A percentile compares a stretch with the other conserved stretches of the same genome.
phyloP scores from a whole-genome alignment of 2,888 invertebrate genomes.

The Aproaerema taeniolella region DNA sequence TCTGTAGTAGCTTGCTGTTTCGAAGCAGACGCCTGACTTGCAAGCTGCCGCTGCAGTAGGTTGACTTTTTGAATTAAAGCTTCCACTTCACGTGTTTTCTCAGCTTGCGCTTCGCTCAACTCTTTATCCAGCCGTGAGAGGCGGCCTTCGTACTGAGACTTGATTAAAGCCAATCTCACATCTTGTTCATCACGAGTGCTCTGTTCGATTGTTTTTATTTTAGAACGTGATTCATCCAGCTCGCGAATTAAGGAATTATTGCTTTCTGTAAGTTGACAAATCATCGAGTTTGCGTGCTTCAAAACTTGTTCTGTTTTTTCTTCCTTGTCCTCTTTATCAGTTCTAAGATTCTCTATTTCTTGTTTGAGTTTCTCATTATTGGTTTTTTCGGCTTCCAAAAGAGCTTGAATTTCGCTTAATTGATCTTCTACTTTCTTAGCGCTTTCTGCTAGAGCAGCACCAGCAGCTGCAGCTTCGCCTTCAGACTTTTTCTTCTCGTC shows the following conservation, averaged over 20 bases:
- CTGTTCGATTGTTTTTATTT: conserved; percentile 69
- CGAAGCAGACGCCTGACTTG: conserved; percentile 82
- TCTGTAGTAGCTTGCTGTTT: conserved; percentile 77
- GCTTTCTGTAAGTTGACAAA: conserved; percentile 83
- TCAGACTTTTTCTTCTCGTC: conserved; percentile 79
- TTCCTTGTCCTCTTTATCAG: conserved; percentile 77
- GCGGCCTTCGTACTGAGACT: conserved; percentile 83
- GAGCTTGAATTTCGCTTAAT: conserved; percentile 56
- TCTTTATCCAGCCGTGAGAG: conserved; percentile 85
- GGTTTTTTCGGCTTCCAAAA: conserved; percentile 63
- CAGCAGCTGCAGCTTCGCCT: conserved; percentile 70
- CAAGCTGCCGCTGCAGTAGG: conserved; percentile 83
- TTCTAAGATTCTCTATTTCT: conserved; percentile 79
- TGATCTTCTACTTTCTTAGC: conserved; percentile 74
- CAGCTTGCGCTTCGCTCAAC: conserved; percentile 79
- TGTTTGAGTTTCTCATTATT: conserved; percentile 82
- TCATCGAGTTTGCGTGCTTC: conserved; percentile 85
- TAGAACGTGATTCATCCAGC: conserved; percentile 70
- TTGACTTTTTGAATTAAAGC: conserved; percentile 82
- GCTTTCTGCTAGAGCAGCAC: conserved; percentile 56
- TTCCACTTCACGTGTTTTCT: conserved; percentile 81
- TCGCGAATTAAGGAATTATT: conserved; percentile 80
- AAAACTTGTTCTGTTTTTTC: conserved; percentile 81
- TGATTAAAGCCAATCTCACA: conserved; percentile 77
- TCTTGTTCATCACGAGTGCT: conserved; percentile 76